Evolutionary conservation across 2,888 invertebrate species (phyloP).

Genomic region (Netelia virgata): DNA sequence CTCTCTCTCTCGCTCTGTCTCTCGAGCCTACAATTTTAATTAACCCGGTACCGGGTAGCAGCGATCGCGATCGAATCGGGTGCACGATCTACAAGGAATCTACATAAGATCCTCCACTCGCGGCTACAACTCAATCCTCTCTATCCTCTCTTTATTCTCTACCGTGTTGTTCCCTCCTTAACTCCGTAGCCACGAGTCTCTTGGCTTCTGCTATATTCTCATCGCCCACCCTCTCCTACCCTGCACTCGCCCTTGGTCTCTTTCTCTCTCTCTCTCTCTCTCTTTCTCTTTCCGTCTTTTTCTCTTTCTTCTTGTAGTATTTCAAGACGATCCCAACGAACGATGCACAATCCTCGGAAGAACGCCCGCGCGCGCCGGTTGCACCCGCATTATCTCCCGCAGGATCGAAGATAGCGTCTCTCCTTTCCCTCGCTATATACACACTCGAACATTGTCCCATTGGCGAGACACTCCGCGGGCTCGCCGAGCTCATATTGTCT

Average conservation of each 20-base stretch:
- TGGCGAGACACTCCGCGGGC: conserved; percentile 65
- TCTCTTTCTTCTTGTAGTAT: neutral
- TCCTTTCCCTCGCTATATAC: conserved; percentile 54
- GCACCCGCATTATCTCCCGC: conserved; percentile 79
- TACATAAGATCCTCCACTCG: conserved; percentile 85
- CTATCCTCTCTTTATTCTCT: conserved; percentile 75
- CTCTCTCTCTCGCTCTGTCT: conserved; percentile 40
- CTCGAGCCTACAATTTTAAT: conserved; percentile 84
- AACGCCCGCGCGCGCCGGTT: conserved; percentile 73
- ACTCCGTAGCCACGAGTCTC: conserved; percentile 61
- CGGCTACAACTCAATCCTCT: conserved; percentile 84
- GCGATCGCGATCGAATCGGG: conserved; percentile 85
- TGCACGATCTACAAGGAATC: conserved; percentile 85
- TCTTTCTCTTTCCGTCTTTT: conserved; percentile 31
- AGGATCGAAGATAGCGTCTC: conserved; percentile 83
- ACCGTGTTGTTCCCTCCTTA: conserved; percentile 72
- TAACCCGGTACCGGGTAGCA: conserved; percentile 84
- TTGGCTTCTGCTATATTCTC: conserved; percentile 67
- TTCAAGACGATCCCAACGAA: conserved; percentile 25
- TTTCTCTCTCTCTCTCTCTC: conserved; percentile 37
- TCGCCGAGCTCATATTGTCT: conserved; percentile 81
- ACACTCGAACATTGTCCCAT: conserved; percentile 70
- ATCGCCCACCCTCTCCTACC: conserved; percentile 15
- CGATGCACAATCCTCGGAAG: conserved; percentile 69
- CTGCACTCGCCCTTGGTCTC: conserved; percentile 35